phyloP scores from a whole-genome alignment of 2,888 invertebrate species.

The Steinernema carpocapsae region DNA sequence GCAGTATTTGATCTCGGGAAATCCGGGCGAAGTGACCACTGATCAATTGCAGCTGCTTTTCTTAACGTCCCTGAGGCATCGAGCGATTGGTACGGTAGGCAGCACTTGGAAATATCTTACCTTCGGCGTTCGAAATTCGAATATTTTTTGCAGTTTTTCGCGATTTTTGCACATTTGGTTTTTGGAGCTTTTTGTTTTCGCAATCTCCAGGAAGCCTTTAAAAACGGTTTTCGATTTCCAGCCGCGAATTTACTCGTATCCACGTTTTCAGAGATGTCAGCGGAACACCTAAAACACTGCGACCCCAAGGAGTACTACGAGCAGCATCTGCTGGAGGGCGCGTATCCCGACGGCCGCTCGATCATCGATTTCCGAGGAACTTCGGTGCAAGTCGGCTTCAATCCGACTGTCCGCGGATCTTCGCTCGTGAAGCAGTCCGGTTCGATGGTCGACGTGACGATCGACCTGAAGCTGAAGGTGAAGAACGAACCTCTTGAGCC shows the following conservation, averaged over 20 bases:
- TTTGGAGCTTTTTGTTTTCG: too few species aligned
- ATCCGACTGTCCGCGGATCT: constrained; percentile 5
- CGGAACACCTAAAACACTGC: constrained; percentile 7
- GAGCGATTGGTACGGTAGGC: not conserved
- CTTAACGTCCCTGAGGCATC: not conserved
- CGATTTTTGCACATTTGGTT: not conserved
- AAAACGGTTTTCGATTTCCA: too few species aligned
- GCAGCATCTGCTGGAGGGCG: not conserved
- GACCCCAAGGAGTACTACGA: constrained; percentile 2
- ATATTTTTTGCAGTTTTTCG: not conserved
- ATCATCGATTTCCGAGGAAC: constrained; percentile 21
- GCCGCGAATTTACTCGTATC: too few species aligned
- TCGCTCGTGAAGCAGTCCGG: constrained; percentile 13
- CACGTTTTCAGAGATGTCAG: constrained; percentile 17
- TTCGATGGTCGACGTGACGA: constrained; percentile 16
- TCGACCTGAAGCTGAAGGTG: not conserved
- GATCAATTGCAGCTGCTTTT: too few species aligned
- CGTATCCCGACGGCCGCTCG: constrained; percentile 9
- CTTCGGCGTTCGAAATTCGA: not conserved
- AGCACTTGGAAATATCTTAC: constrained; percentile 6
- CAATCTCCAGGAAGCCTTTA: too few species aligned
- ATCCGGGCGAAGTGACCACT: too few species aligned
- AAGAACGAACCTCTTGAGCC: constrained; percentile 9
- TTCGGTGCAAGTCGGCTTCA: constrained; percentile 17
- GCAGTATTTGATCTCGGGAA: too few species aligned